Conservation (phyloP, 2,888 invertebrate species). For the Phania funesta region DNA sequence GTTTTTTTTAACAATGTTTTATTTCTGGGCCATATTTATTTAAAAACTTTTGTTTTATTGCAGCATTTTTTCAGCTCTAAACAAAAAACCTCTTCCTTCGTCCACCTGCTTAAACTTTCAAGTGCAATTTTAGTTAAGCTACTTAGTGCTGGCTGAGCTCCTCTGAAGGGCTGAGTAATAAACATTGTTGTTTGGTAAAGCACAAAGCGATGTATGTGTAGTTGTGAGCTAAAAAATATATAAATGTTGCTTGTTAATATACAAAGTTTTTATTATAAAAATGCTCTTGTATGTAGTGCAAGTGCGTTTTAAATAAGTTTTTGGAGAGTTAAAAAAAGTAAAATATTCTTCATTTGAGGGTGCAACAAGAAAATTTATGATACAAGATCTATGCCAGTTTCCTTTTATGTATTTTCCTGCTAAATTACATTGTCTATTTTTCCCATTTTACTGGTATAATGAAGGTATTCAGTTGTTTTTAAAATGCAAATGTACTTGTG, state of each 20-base stretch:
- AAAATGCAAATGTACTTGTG: constrained; percentile 38
- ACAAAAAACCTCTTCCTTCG: background rate
- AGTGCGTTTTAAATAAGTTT: constrained; percentile 25
- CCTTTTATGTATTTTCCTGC: background rate
- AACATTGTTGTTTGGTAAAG: background rate
- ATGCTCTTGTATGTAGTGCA: background rate
- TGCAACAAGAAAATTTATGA: constrained; percentile 57
- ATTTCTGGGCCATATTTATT: background rate
- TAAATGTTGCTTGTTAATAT: constrained; percentile 43
- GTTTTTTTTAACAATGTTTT: background rate
- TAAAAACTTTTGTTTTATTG: constrained; percentile 23
- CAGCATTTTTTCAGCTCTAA: background rate
- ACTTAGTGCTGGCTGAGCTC: background rate
- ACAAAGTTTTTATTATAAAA: constrained; percentile 16
- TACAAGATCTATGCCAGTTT: constrained; percentile 10
- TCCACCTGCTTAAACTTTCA: constrained; percentile 55
- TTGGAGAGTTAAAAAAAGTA: background rate
- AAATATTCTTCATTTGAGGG: constrained; percentile 35
- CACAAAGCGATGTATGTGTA: background rate
- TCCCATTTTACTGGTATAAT: background rate
- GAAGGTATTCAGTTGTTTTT: constrained; percentile 20
- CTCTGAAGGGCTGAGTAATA: background rate
- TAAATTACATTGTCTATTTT: background rate
- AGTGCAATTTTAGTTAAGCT: constrained; percentile 48
- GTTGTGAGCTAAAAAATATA: background rate